Evolutionary conservation across 2,888 invertebrate species (phyloP).

Genomic region (Diarsia mendica): DNA sequence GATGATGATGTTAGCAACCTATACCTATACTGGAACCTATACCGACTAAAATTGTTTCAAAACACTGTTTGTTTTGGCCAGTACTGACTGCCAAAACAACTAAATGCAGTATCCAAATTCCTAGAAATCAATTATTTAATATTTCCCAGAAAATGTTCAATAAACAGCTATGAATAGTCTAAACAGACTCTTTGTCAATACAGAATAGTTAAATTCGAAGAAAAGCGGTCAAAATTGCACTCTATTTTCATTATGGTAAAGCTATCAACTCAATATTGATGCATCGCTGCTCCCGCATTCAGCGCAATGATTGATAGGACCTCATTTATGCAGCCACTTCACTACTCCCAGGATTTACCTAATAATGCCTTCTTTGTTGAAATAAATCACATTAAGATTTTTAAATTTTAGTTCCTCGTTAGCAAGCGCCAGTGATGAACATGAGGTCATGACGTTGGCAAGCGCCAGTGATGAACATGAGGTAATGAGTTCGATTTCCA

Average conservation of each 20-base stretch:
- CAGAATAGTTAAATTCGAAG: conserved; percentile 11
- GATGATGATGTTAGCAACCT: no score
- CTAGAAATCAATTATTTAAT: neutral
- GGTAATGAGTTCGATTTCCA: no score
- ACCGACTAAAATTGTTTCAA: no score
- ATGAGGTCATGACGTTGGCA: neutral
- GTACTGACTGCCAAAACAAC: neutral
- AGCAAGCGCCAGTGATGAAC: no score
- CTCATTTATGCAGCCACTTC: conserved; percentile 14
- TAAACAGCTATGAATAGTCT: neutral
- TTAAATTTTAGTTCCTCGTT: no score
- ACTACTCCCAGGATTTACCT: conserved; percentile 3
- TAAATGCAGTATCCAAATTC: neutral
- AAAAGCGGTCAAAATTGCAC: conserved; percentile 24
- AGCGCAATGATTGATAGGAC: conserved; percentile 51
- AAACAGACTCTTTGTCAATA: neutral
- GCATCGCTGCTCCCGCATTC: conserved; percentile 39
- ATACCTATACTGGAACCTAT: no score
- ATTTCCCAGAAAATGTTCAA: neutral
- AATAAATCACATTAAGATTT: no score
- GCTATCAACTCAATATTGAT: conserved; percentile 49
- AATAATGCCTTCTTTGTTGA: conserved; percentile 24
- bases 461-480: no score
- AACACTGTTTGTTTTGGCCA: no score
- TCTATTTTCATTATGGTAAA: conserved; percentile 39